These are phyloP conservation scores for Anadara kagoshimensis DNA, from an alignment of 1,140 invertebrate genomes.

Conservation along the genomic window DNA sequence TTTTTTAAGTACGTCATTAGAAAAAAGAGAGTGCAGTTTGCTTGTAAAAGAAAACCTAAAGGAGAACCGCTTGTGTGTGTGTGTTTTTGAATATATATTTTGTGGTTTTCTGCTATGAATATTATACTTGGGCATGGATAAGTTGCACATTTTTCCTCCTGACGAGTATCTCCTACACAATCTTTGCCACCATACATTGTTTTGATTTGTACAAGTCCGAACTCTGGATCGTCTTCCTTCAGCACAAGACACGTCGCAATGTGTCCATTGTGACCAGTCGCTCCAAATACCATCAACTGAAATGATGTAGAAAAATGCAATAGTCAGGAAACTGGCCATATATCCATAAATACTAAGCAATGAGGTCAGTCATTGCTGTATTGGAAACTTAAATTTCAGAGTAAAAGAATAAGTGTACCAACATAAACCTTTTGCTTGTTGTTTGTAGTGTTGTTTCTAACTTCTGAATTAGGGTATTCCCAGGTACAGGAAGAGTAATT, in stretches of 20 bases:
- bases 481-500: no score
- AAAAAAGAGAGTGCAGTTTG: neutral
- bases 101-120: no score
- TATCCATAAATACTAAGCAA: no score
- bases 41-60: neutral
- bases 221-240: constrained; percentile 15
- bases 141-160: constrained; percentile 7
- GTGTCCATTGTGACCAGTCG: constrained; percentile 26
- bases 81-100: neutral
- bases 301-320: neutral
- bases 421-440: no score
- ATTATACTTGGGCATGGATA: neutral
- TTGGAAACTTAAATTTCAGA: no score
- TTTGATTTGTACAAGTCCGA: constrained; percentile 30
- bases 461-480: no score
- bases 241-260: constrained; percentile 29
- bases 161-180: constrained; percentile 48
- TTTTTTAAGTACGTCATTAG: neutral
- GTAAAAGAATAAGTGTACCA: no score
- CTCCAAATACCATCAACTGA: constrained; percentile 38
- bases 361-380: no score
- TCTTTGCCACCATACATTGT: constrained; percentile 53
- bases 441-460: no score
- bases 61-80: no score
- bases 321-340: neutral